These are phyloP conservation scores for cattle (Bos taurus) DNA, from an alignment of 2,113 vertebrate species.

Conservation along the genomic window DNA sequence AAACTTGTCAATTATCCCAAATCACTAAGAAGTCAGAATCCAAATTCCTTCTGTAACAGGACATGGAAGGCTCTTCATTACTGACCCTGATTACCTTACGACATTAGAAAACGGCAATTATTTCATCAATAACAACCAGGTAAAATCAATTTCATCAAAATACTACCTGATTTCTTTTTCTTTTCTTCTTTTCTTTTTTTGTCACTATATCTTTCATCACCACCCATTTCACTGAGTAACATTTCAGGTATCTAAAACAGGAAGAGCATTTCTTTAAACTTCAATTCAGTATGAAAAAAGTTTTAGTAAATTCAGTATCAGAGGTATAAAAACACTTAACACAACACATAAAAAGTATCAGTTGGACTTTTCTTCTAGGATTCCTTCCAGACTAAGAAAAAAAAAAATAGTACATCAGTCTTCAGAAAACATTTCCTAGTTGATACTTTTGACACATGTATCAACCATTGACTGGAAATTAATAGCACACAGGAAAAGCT, in stretches of 20 bases:
- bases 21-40: neutral
- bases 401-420: neutral
- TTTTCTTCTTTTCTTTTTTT: constrained; percentile 55
- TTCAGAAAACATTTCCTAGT: neutral
- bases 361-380: neutral
- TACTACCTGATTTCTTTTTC: constrained; percentile 44
- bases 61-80: neutral
- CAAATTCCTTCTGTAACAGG: neutral
- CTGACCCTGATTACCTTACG: neutral
- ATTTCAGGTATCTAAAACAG: constrained; percentile 93
- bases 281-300: neutral
- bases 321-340: neutral
- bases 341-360: neutral
- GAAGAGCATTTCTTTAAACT: neutral
- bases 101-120: neutral
- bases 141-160: neutral
- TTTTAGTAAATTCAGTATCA: neutral
- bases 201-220: constrained; percentile 76
- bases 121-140: neutral
- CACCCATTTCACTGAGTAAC: constrained; percentile 83
- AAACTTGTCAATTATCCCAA: neutral
- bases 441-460: neutral
- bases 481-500: neutral
- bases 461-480: neutral
- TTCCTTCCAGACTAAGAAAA: neutral